Conservation (phyloP, 2,888 invertebrate genomes). For the Apomyelois bistriatella region DNA sequence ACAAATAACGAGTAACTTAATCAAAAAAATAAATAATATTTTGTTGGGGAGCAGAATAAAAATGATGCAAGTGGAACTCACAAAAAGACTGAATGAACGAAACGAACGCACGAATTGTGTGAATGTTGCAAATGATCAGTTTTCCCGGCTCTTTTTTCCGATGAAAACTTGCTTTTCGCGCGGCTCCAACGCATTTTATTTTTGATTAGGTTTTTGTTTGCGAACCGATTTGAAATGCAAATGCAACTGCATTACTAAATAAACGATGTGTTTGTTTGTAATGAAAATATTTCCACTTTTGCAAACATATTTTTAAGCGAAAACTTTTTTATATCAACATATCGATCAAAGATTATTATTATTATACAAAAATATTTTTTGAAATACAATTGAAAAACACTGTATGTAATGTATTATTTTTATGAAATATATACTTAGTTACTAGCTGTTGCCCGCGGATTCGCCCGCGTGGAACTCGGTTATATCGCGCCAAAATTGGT, state of each 20-base stretch:
- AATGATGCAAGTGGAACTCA: not conserved
- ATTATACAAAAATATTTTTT: too few species aligned
- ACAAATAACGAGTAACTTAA: too few species aligned
- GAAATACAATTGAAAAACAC: too few species aligned
- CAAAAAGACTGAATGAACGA: conserved; percentile 21
- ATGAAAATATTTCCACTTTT: not conserved
- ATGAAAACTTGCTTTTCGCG: conserved; percentile 22
- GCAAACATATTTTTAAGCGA: not conserved
- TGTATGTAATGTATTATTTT: too few species aligned
- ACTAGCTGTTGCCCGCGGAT: too few species aligned
- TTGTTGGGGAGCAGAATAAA: too few species aligned
- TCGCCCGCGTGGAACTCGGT: too few species aligned
- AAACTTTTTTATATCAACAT: not conserved
- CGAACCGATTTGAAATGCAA: conserved; percentile 15
- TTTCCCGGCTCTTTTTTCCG: conserved; percentile 24
- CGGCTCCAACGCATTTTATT: not conserved
- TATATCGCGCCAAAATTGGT: too few species aligned
- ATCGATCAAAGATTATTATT: not conserved
- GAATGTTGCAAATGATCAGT: conserved; percentile 31
- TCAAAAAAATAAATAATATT: too few species aligned
- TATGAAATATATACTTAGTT: too few species aligned
- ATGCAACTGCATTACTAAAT: conserved; percentile 15
- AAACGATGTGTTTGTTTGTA: conserved; percentile 4
- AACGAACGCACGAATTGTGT: conserved; percentile 24
- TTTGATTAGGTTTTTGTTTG: conserved; percentile 19